Evolutionary conservation across 2,888 invertebrate genomes (phyloP), one percentile per base, ranked within the genome.

Genomic region (Ectropis crepuscularia): DNA sequence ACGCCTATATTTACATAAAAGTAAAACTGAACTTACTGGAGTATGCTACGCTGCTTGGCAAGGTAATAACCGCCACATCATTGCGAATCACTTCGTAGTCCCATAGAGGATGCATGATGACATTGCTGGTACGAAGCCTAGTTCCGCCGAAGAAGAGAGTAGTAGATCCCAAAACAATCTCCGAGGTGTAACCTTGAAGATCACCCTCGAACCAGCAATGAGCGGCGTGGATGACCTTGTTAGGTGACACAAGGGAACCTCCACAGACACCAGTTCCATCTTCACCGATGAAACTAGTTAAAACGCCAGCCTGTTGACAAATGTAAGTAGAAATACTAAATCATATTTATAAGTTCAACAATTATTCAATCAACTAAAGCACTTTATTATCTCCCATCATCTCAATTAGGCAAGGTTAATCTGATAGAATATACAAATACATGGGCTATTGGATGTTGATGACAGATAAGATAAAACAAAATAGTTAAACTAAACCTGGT

Each of bases 181-280:
- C 76, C 47, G 81, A 66, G n/a, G 64, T 66, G 64, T 72, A 73
- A 0, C 74, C 84, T 28, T 78, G 80, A 68, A 76, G 60, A 0
- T 6, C 5, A 0, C 86, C 85, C 16, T 84, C 84, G 47, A 48
- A 68, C 80, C 82, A 79, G 70, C 79, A 81, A 61, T 80, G 79
- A 16, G 78, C 80, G 2, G 81, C 80, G 4, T 78, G 77, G 5
- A 77, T n/a, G 5, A 79, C 65, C 7, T 72, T 67, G 28, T 50
- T 65, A 6, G 45, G 0, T 5, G 51, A 72, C 7, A 85, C 42
- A 2, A 85, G 70, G 6, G 78, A 71, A n/a, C 73, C 83, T 5
- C 85, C 84, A 62, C 85, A 85, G 0, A 81, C 74, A 28, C 70
- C 74, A 50, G 38, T 47, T 39, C 66, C 64, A 12, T 48, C 36